Conservation (phyloP, 2,888 invertebrate genomes). For the Tanypteryx hageni region DNA sequence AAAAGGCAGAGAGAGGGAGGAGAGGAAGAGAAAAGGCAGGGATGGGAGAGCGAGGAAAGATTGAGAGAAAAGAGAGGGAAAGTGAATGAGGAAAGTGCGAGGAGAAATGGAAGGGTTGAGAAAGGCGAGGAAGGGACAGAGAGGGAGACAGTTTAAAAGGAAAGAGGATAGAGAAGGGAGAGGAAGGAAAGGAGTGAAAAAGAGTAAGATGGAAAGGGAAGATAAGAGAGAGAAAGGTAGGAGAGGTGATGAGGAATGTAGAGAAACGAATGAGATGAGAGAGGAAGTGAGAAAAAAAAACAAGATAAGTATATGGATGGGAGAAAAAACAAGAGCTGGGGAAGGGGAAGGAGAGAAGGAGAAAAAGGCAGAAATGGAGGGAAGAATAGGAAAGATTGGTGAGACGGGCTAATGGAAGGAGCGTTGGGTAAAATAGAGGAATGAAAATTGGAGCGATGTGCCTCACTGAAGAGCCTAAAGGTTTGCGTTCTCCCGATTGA, state of each 20-base stretch:
- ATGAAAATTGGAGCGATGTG: too few relatives aligned
- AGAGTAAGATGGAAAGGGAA: background rate
- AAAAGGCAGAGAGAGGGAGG: background rate
- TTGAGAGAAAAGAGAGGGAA: background rate
- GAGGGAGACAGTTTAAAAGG: background rate
- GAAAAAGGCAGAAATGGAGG: too few relatives aligned
- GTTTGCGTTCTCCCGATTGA: too few relatives aligned
- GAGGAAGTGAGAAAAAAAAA: background rate
- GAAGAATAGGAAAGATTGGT: too few relatives aligned
- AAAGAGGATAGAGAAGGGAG: background rate
- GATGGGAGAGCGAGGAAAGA: background rate
- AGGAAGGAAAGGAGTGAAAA: background rate
- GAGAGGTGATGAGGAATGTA: background rate
- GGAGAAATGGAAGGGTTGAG: constrained; percentile 11
- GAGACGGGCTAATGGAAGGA: too few relatives aligned
- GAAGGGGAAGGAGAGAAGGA: too few relatives aligned
- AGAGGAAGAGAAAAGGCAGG: background rate
- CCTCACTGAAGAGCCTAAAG: too few relatives aligned
- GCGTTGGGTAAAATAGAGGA: too few relatives aligned
- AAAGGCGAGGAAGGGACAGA: background rate
- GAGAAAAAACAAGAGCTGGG: background rate
- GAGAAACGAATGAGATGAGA: background rate
- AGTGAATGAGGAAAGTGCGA: background rate
- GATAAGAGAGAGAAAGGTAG: background rate
- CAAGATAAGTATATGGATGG: background rate